Base-by-base conservation (phyloP, 1,140 invertebrate genomes). In the Drosophila punjabiensis region DNA sequence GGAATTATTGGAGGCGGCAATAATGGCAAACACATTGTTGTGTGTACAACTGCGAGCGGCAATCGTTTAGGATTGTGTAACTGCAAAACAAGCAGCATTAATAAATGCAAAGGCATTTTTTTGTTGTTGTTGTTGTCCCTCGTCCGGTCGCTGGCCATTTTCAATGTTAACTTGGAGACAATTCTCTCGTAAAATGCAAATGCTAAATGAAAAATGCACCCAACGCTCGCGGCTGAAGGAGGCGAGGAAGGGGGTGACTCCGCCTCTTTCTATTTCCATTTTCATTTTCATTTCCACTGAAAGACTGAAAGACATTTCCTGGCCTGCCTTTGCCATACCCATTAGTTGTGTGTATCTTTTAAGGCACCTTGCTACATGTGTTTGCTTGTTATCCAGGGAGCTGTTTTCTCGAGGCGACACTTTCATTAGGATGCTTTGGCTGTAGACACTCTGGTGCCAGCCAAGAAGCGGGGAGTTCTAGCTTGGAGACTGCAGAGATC, bases 261-360 rank as follows among this genome's bases (percentile, higher is more conserved):
- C 2, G 8, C 48, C 24, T 30, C 48, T 28, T 47, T n/a, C 30
- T 50, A 63, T 85, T 69, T 78, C 74, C 77, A 86, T 83, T 87
- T 89, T 81, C 84, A 73, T 88, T 88, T 88, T 76, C 81, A 81
- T 88, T 89, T 88, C 81, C 85, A 85, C 83, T 76, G 85, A 88
- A 88, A 32, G 30, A 18, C 52, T 53, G 85, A 88, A 88, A 88
- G 85, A 88, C 85, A 76, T 88, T 88, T 88, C 85, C 85, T 88
- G 85, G 74, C 52, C 48, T 47, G 30, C 37, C 20, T 45, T 71
- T 39, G 45, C 37, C 52, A 32, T 33, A 66, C 47, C 66, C 55
- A 56, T 61, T 55, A 62, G 35, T 28, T n/a, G 5, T 59, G 35
- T 58, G 33, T 14, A 37, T 48, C 39, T 52, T 14, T 20, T 52